phyloP scores from a whole-genome alignment of 2,888 invertebrate genomes.

The Cerceris ruficornis region DNA sequence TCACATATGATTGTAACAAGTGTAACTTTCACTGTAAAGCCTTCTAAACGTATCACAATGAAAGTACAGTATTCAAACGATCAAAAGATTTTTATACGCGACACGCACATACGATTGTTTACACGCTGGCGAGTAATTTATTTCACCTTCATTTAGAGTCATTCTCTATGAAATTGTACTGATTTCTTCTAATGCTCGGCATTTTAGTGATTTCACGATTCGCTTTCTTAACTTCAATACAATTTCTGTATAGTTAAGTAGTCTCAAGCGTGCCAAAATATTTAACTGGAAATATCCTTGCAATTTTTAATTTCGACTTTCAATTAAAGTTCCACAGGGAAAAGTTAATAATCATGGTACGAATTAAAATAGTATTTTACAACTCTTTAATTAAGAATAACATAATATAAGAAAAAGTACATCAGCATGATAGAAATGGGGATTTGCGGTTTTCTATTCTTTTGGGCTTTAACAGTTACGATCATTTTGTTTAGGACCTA shows the following conservation, averaged over 20 bases:
- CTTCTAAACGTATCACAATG: background rate
- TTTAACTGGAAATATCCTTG: background rate
- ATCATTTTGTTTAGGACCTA: too few species aligned
- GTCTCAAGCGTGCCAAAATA: background rate
- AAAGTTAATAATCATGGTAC: background rate
- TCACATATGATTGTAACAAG: background rate
- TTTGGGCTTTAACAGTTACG: too few species aligned
- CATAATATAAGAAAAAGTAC: too few species aligned
- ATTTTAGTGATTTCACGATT: slow-evolving; percentile 29
- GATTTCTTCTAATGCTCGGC: slow-evolving; percentile 17
- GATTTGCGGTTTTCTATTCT: too few species aligned
- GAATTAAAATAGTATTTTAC: too few species aligned
- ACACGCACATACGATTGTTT: background rate
- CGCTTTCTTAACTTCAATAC: background rate
- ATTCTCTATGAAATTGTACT: slow-evolving; percentile 23
- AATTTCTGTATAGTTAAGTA: background rate
- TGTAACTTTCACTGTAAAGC: background rate
- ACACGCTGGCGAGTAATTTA: background rate
- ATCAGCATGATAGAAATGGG: too few species aligned
- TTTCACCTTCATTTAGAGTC: slow-evolving; percentile 20
- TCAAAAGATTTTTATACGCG: background rate
- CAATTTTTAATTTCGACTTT: too few species aligned
- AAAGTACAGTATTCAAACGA: background rate
- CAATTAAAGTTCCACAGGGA: too few species aligned
- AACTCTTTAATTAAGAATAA: too few species aligned